phyloP scores from a whole-genome alignment of 2,113 vertebrate species.

The Malaclemys terrapin region DNA sequence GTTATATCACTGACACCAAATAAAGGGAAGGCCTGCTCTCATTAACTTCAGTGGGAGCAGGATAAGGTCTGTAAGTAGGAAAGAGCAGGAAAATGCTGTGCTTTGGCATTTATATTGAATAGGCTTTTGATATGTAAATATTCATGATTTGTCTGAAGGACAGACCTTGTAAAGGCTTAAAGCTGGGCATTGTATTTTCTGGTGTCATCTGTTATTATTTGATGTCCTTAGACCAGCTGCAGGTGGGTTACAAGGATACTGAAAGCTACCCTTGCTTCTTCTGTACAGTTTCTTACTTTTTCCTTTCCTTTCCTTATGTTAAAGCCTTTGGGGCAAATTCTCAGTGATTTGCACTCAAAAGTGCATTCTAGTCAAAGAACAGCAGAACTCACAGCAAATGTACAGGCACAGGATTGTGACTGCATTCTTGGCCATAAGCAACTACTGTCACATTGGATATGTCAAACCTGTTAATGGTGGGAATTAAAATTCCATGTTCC shows the following conservation, averaged over 20 bases:
- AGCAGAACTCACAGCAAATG: neutral
- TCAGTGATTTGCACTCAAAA: rapidly evolving
- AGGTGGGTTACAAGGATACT: neutral
- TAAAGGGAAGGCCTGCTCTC: neutral
- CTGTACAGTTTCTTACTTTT: neutral
- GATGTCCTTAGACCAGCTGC: neutral
- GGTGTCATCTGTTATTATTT: constrained; percentile 19
- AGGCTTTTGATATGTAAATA: constrained; percentile 1
- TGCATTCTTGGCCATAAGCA: neutral
- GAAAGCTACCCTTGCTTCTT: constrained; percentile 8
- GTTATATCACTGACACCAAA: neutral
- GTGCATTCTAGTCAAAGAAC: neutral
- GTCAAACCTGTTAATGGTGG: neutral
- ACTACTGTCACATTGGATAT: neutral
- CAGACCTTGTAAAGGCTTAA: constrained; percentile 26
- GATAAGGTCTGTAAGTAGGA: neutral
- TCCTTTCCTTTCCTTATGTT: constrained; percentile 8
- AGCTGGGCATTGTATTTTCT: neutral
- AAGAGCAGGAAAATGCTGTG: neutral
- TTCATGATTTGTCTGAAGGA: constrained; percentile 8
- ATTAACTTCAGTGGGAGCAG: neutral
- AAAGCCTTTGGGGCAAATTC: constrained; percentile 9
- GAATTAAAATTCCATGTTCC: neutral
- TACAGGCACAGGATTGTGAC: neutral
- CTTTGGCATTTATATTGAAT: neutral